Evolutionary conservation across 2,113 vertebrate genomes (phyloP), one percentile per base, ranked within the genome.

Genomic region (Heptranchias perlo): DNA sequence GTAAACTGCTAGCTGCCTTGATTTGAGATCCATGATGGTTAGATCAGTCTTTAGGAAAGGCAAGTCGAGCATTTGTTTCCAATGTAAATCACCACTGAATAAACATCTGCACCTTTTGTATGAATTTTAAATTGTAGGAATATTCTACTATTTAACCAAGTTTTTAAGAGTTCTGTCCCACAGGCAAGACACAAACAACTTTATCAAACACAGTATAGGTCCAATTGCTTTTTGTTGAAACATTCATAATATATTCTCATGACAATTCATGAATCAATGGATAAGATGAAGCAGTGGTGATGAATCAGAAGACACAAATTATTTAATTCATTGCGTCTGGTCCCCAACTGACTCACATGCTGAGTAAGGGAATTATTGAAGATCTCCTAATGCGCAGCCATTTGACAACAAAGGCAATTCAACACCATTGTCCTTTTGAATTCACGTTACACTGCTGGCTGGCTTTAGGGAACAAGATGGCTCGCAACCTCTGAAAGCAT

Each of bases 261-360:
- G 87, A 91, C 28, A 58, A 58, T 58, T 58, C 87, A 31, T 91
- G 87, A 91, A 91, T 91, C 52, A 91, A 91, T 91, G 87, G 54
- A 58, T 11, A 35, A 16, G 28, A 91, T 58, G 54, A 91, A 91
- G n/a, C 28, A 35, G 28, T 91, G 87, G 10, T 52, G 52, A 91
- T 91, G 87, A 91, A 91, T 91, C 87, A 91, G 87, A 61, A 58
- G 87, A 91, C 31, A 8, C 6, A 52, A 61, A 35, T 58, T 23
- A 58, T 91, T 58, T 91, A 91, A 58, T 58, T 2, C 61, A 91
- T 91, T 91, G 87, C 87, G 61, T 91, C 87, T 61, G 87, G 35
- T 91, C 31, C 35, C 49, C 52, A 13, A 91, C 52, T 91, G 87
- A 91, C 49, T 91, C 87, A 91, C 52, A 58, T 91, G 87, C 52